Conservation (phyloP, 2,888 invertebrate species). For the Aphidius colemani region DNA sequence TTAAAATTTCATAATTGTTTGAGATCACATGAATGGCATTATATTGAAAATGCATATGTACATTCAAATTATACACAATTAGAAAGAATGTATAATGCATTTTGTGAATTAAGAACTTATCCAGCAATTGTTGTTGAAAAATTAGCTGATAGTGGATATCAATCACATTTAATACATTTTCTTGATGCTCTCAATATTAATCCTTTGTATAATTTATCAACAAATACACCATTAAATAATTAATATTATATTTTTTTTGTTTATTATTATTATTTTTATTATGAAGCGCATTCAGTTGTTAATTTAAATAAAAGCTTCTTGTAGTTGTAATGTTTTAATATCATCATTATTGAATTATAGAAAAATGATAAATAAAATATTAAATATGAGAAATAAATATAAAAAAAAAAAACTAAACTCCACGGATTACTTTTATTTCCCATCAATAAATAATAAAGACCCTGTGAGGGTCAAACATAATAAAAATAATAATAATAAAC, state of each 20-base stretch:
- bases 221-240: conserved; percentile 3
- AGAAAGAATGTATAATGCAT: conserved; percentile 67
- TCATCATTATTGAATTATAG: too few relatives aligned
- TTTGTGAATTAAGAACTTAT: conserved; percentile 67
- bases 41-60: conserved; percentile 61
- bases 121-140: conserved; percentile 69
- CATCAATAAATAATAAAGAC: too few relatives aligned
- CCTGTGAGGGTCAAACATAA: too few relatives aligned
- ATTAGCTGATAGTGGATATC: conserved; percentile 70
- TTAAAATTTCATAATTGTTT: conserved; percentile 72
- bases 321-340: too few relatives aligned
- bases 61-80: conserved; percentile 67
- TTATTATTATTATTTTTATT: conserved; percentile 3
- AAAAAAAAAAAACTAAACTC: too few relatives aligned
- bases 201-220: conserved; percentile 42
- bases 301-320: not conserved
- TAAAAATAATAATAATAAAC: too few relatives aligned
- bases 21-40: conserved; percentile 65
- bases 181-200: conserved; percentile 72
- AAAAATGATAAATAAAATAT: too few relatives aligned
- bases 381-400: too few relatives aligned
- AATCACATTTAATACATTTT: conserved; percentile 69
- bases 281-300: not conserved
- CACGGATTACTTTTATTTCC: too few relatives aligned
- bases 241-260: not conserved